Base-by-base conservation (phyloP, 2,797 vertebrate species). In the Ctenopoma kingsleyae region DNA sequence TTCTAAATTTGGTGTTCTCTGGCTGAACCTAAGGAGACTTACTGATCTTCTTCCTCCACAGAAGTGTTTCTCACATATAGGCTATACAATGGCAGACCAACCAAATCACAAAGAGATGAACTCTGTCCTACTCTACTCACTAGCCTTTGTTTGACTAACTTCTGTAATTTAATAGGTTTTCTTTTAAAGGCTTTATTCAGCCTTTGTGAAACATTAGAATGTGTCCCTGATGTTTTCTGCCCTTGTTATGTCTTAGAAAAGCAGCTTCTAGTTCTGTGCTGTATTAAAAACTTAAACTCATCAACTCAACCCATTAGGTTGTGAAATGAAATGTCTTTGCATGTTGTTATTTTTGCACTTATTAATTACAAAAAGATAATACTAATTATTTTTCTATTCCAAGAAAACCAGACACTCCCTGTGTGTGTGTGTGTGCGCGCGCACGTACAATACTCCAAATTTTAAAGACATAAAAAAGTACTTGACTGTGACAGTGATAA, bases 121-220 rank as follows among this genome's bases (percentile, higher is more conserved):
- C 19, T 17, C 35, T n/a, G 19, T 25, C 19, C 20, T 35, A 11
- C 17, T 67, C 44, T 25, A 11, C 46, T 23, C 1, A 13, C n/a
- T 12, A 32, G 3, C 17, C 44, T 50, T 35, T 57, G 41, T 57
- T 57, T 23, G 50, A 10, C 44, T 22, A 59, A 55, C 65, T 38
- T 56, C 17, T 43, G 56, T 62, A 53, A 66, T 22, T 27, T 62
- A 32, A 32, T 51, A 41, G 32, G 19, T 55, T 65, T 44, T 56
- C 23, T 56, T 35, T 47, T 64, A 44, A 38, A 61, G 35, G 48
- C 15, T 30, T 68, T 47, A 49, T 53, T 68, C 52, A 50, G 20
- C 38, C 43, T 56, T 53, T 50, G 30, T 36, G 23, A 30, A 59
- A 51, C 38, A 13, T 5, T 17, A 41, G 25, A 43, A 50, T 43